Conservation (phyloP, 2,797 vertebrate genomes). For the Phrynocephalus forsythii region DNA sequence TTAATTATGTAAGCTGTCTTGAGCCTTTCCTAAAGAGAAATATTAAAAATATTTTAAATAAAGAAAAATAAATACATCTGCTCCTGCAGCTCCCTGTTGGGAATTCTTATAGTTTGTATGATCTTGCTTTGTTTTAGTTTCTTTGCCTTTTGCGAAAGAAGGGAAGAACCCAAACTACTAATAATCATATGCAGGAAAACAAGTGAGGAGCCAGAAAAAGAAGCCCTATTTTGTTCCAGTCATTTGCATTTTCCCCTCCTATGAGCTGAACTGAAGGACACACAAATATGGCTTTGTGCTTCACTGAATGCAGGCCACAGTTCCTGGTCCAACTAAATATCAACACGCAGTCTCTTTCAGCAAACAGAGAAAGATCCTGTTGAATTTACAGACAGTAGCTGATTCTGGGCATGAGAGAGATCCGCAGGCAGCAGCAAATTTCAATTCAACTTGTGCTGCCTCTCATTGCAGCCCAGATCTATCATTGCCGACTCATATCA, state of each 20-base stretch:
- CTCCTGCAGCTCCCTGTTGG: rapidly evolving
- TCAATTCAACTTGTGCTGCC: not conserved
- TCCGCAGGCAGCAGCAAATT: not conserved
- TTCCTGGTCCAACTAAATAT: constrained; percentile 47
- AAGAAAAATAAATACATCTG: not conserved
- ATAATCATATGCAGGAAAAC: constrained; percentile 55
- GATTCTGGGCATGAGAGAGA: constrained; percentile 20
- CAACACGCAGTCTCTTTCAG: constrained; percentile 46
- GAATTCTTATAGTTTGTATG: constrained; percentile 38
- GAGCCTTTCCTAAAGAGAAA: not conserved
- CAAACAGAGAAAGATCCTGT: constrained; percentile 43
- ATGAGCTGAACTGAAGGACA: constrained; percentile 55
- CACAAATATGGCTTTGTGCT: constrained; percentile 63
- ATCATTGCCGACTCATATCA: not conserved
- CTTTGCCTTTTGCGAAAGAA: constrained; percentile 16
- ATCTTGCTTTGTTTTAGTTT: constrained; percentile 20
- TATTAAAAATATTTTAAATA: not conserved
- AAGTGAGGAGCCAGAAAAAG: constrained; percentile 36
- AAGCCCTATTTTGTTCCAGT: constrained; percentile 57
- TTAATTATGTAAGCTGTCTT: too few relatives aligned
- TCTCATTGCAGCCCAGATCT: not conserved
- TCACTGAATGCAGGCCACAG: constrained; percentile 48
- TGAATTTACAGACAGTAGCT: not conserved
- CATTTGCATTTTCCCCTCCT: constrained; percentile 48
- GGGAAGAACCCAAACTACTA: constrained; percentile 60